Conservation (phyloP, 2,888 invertebrate species). For the Quadriops clusia region DNA sequence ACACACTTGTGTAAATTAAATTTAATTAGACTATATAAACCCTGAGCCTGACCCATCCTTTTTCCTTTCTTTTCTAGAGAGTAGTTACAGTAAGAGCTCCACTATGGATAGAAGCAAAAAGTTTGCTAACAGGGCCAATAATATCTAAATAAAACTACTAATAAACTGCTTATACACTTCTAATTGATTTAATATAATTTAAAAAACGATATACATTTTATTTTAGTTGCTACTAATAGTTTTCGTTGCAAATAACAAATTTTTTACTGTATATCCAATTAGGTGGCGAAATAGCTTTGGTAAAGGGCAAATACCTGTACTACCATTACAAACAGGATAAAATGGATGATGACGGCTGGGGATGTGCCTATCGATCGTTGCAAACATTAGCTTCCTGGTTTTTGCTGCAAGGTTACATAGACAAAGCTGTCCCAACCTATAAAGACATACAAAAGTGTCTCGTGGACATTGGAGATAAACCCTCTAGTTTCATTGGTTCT, state of each 20-base stretch:
- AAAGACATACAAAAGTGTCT: conserved; percentile 82
- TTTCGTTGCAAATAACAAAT: background rate
- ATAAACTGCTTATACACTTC: too few relatives aligned
- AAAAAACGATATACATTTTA: too few relatives aligned
- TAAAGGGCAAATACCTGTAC: conserved; percentile 83
- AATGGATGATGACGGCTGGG: conserved; percentile 97
- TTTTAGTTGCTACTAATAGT: too few relatives aligned
- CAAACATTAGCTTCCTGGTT: conserved; percentile 97
- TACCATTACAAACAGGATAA: conserved; percentile 95
- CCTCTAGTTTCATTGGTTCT: conserved; percentile 73
- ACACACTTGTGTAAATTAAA: too few relatives aligned
- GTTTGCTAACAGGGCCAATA: too few relatives aligned
- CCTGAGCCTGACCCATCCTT: too few relatives aligned
- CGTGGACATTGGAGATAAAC: conserved; percentile 90
- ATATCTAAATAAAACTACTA: too few relatives aligned
- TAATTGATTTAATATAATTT: too few relatives aligned
- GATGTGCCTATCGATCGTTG: conserved; percentile 94
- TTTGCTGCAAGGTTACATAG: conserved; percentile 68
- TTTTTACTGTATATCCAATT: conserved; percentile 11
- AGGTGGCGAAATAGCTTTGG: conserved; percentile 44
- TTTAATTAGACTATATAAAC: too few relatives aligned
- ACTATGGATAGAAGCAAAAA: too few relatives aligned
- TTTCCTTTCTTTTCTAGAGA: too few relatives aligned
- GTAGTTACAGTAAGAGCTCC: too few relatives aligned
- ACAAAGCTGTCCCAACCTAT: conserved; percentile 64